Evolutionary conservation across 1,140 invertebrate genomes (phyloP).

Genomic region (Cyclina sinensis): DNA sequence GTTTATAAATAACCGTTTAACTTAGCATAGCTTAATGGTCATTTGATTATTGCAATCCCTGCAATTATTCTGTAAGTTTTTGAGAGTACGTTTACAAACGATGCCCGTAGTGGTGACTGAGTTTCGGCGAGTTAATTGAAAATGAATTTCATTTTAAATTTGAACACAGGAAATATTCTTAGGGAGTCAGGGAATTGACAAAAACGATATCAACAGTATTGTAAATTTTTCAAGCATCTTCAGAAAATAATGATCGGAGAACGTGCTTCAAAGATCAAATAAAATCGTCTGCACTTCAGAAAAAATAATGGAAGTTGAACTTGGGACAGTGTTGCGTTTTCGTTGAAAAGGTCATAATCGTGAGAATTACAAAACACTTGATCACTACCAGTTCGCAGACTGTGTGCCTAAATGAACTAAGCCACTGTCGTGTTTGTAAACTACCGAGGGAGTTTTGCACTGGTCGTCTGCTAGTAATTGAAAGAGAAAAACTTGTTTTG

Average conservation of each 20-base stretch:
- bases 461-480: constrained; percentile 28
- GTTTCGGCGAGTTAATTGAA: no score
- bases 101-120: no score
- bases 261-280: constrained; percentile 49
- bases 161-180: no score
- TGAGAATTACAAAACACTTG: constrained; percentile 34
- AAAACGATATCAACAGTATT: background rate
- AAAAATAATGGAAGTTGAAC: constrained; percentile 58
- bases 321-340: constrained; percentile 58
- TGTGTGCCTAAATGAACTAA: background rate
- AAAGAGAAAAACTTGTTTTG: constrained; percentile 54
- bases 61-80: no score
- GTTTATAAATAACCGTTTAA: no score
- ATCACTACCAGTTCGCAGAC: constrained; percentile 7
- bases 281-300: constrained; percentile 44
- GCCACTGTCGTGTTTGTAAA: no score
- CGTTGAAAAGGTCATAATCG: constrained; percentile 41
- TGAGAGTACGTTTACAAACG: no score
- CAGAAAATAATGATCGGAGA: constrained; percentile 19
- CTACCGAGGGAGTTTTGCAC: background rate
- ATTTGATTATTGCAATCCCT: no score
- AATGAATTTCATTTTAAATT: no score
- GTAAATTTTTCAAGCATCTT: background rate
- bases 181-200: background rate
- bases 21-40: no score